These are phyloP conservation scores for Paramormyrops hopkinsi DNA, from an alignment of 2,797 vertebrate species.

Conservation along the genomic window DNA sequence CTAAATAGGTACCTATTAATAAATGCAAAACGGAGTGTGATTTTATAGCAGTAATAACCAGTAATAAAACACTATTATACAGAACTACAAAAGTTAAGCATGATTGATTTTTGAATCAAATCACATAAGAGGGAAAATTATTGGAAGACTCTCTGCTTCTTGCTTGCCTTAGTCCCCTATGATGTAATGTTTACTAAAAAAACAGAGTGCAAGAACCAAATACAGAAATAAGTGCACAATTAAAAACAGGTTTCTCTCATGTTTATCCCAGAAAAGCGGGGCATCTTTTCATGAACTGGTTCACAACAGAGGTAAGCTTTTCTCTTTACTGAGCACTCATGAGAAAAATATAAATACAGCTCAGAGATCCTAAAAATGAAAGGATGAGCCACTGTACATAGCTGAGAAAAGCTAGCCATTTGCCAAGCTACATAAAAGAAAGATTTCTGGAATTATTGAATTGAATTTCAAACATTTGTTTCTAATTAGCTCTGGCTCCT, in stretches of 20 bases:
- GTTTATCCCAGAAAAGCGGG: neutral
- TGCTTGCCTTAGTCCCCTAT: constrained; percentile 45
- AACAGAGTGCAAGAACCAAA: constrained; percentile 50
- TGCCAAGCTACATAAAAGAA: constrained; percentile 64
- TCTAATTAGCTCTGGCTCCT: constrained; percentile 67
- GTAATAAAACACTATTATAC: neutral
- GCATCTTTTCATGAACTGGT: constrained; percentile 16
- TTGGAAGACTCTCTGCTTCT: constrained; percentile 41
- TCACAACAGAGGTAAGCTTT: constrained; percentile 8
- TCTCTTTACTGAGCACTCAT: constrained; percentile 27
- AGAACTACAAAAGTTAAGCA: neutral
- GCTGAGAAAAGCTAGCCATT: constrained; percentile 56
- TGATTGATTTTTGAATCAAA: neutral
- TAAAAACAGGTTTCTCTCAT: constrained; percentile 62
- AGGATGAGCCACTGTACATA: constrained; percentile 56
- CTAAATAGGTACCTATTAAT: neutral
- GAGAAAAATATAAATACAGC: constrained; percentile 48
- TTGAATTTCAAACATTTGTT: constrained; percentile 65
- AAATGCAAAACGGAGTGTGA: neutral
- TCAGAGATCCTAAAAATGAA: constrained; percentile 49
- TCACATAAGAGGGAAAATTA: constrained; percentile 22
- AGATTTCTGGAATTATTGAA: constrained; percentile 57
- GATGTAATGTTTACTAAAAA: constrained; percentile 57
- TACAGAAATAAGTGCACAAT: constrained; percentile 52
- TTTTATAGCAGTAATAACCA: neutral